phyloP scores from a whole-genome alignment of 2,797 vertebrate species.

The Argentina silus region DNA sequence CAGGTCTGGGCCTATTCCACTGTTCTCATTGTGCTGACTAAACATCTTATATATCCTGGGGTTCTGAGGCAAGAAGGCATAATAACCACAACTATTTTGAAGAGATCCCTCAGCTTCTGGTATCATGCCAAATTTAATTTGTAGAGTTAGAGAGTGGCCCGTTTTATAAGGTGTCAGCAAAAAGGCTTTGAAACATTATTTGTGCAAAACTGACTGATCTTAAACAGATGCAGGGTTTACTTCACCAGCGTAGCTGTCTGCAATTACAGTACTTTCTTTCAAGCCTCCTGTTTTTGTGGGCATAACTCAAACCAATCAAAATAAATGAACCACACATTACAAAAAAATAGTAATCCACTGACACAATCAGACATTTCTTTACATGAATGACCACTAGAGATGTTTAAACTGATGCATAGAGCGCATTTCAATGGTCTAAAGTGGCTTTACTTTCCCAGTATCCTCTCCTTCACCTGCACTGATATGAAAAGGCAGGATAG shows the following conservation, averaged over 20 bases:
- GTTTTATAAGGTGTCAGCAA: conserved; percentile 15
- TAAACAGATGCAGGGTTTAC: not conserved
- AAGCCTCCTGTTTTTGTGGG: too few species aligned
- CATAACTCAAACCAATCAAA: too few species aligned
- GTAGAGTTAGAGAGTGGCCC: not conserved
- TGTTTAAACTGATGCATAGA: too few species aligned
- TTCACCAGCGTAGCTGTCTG: not conserved
- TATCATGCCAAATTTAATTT: conserved; percentile 25
- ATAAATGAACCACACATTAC: too few species aligned
- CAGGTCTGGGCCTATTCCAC: conserved; percentile 13
- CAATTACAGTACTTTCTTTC: not conserved
- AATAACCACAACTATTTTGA: conserved; percentile 44
- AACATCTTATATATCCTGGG: conserved; percentile 17
- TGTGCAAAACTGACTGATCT: conserved; percentile 3
- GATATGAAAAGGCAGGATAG: not conserved
- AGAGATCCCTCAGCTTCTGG: conserved; percentile 6
- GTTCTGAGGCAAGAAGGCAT: not conserved
- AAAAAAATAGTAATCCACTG: too few species aligned
- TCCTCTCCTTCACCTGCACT: conserved; percentile 11
- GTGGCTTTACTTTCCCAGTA: too few species aligned
- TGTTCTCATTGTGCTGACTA: conserved; percentile 24
- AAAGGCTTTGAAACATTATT: not conserved
- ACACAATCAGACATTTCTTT: too few species aligned
- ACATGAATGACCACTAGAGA: too few species aligned
- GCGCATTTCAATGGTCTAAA: too few species aligned